These are phyloP conservation scores for Cynodonichthys magdalenae DNA, from an alignment of 2,797 vertebrate species.

Conservation along the genomic window DNA sequence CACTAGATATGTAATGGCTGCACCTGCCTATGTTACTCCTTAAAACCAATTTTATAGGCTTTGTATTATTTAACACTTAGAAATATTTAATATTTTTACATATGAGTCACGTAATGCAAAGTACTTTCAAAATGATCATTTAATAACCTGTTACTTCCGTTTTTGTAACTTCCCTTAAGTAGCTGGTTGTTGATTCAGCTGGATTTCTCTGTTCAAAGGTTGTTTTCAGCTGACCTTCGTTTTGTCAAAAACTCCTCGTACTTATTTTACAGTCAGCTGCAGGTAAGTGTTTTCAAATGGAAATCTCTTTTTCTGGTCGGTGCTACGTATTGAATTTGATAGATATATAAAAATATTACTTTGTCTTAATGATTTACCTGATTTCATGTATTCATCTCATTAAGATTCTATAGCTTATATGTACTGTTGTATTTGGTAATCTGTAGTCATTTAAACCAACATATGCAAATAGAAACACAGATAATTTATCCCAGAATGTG, in stretches of 20 bases:
- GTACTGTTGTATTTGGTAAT: too few relatives aligned
- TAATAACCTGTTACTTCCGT: not conserved
- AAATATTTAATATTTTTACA: not conserved
- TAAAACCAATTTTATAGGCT: not conserved
- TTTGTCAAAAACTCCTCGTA: not conserved
- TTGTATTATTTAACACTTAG: not conserved
- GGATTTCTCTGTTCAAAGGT: constrained; percentile 40
- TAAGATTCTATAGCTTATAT: too few relatives aligned
- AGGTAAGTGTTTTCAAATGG: constrained; percentile 26
- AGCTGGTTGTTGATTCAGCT: not conserved
- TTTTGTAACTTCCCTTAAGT: constrained; percentile 4
- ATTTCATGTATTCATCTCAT: too few relatives aligned
- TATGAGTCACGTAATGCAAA: not conserved
- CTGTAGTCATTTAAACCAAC: too few relatives aligned
- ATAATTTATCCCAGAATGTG: too few relatives aligned
- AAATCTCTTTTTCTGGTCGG: not conserved
- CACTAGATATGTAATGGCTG: not conserved
- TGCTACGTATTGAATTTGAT: too few relatives aligned
- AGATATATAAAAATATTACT: too few relatives aligned
- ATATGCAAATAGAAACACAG: too few relatives aligned
- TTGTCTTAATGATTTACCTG: too few relatives aligned
- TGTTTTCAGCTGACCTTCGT: constrained; percentile 2
- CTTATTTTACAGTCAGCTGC: constrained; percentile 1
- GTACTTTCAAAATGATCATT: not conserved
- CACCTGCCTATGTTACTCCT: not conserved